A percentile compares a stretch with the other conserved stretches of the same genome.
Conservation (phyloP, 2,113 vertebrate species). For the Lasiurus cinereus region DNA sequence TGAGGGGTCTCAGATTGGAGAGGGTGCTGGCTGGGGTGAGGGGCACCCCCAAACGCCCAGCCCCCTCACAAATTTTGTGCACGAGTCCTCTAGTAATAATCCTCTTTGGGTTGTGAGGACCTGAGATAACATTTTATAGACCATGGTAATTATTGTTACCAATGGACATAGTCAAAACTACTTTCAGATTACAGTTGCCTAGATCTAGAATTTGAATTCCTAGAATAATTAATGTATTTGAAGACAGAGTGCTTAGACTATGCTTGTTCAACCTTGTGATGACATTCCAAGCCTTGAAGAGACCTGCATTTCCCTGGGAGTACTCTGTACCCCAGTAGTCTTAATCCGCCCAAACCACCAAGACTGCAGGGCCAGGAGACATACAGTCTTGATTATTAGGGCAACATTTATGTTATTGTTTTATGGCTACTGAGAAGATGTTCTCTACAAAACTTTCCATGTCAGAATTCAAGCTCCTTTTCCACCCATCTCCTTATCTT, state of each 20-base stretch:
- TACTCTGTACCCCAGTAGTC: accelerated
- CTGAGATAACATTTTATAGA: conserved; percentile 23
- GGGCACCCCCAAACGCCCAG: too few species aligned
- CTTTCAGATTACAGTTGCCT: background rate
- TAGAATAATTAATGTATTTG: background rate
- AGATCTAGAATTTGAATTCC: background rate
- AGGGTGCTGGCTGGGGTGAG: too few species aligned
- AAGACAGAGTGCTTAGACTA: background rate
- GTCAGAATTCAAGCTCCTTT: background rate
- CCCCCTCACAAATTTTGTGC: too few species aligned
- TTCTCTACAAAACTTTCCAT: background rate
- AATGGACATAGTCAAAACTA: background rate
- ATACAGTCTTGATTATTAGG: accelerated
- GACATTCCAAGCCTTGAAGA: background rate
- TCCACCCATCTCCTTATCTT: background rate
- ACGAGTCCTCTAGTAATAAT: background rate
- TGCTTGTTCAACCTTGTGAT: background rate
- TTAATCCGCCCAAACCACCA: background rate
- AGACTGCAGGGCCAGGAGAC: background rate
- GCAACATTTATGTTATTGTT: background rate
- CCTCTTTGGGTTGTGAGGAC: background rate
- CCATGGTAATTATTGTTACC: background rate
- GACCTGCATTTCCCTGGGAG: background rate
- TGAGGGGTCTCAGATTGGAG: too few species aligned
- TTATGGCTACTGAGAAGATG: background rate